Evolutionary conservation across 2,113 vertebrate species (phyloP), one percentile per base, ranked within the genome.

Genomic region (Ramphastos sulfuratus): DNA sequence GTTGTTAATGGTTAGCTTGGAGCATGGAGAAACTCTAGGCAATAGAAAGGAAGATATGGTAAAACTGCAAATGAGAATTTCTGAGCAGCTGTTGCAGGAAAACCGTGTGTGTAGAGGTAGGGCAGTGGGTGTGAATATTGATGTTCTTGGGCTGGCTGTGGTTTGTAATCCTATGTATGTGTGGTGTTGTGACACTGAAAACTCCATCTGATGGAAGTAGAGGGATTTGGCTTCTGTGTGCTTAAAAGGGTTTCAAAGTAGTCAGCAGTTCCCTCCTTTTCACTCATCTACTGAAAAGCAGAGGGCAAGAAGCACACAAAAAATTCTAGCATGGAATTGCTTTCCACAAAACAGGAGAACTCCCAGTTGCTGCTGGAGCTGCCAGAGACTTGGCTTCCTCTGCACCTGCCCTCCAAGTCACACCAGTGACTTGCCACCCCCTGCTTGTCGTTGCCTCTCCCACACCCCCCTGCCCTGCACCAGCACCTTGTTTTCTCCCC

Each of bases 351-450:
- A 21, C 0, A 2, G 2, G 39, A 54, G 31, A 0, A 4, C 28
- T 56, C 58, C 0, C 0, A 1, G 25, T 18, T 33, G 33, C n/a
- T 56, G 30, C 42, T n/a, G 59, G 59, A 60, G 50, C 31, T 1
- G 12, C 46, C 0, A 2, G 48, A 30, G n/a, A 30, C 25, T 84
- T 0, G 0, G 70, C 73, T 88, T 61, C 7, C 30, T 27, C 0
- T 9, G 4, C 46, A 78, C n/a, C 52, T 83, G 69, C 65, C 54
- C 20, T 30, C 52, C 21, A 2, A 33, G 48, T 66, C 6, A 1
- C 3, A 9, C 31, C 4, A 2, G 50, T 44, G 78, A 35, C 39
- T 39, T 4, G 7, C 84, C 64, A 50, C 35, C 44, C 46, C 39
- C 55, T 16, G 28, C 28, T 50, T 25, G 60, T 44, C 35, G 1